phyloP scores from a whole-genome alignment of 1,140 invertebrate genomes.

The Homalodisca vitripennis region DNA sequence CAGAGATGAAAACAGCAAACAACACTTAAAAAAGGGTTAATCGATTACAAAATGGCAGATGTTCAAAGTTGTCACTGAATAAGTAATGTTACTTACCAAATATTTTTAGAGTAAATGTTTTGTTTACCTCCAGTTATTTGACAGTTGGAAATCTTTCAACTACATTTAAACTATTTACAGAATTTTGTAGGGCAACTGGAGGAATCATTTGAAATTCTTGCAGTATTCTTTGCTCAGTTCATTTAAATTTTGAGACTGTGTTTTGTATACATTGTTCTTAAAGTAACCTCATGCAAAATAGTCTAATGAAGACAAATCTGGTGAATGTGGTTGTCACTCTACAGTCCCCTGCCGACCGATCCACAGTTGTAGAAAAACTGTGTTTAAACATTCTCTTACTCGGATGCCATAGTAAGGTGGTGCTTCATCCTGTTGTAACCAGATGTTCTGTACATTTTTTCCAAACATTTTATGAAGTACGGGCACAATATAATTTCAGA shows the following conservation, averaged over 20 bases:
- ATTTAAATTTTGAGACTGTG: too few relatives aligned
- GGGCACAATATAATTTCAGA: background rate
- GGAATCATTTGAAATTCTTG: constrained; percentile 6
- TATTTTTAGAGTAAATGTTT: too few relatives aligned
- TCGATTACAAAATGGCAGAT: constrained; percentile 1
- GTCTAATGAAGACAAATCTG: too few relatives aligned
- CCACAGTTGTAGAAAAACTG: background rate
- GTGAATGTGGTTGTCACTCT: background rate
- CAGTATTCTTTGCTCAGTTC: constrained; percentile 15
- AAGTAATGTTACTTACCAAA: background rate
- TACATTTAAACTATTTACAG: background rate
- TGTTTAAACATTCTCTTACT: background rate
- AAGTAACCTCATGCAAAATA: too few relatives aligned
- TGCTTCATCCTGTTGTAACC: constrained; percentile 5
- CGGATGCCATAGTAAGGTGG: background rate
- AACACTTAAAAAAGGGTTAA: background rate
- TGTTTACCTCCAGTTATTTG: constrained; percentile 7
- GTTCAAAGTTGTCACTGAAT: background rate
- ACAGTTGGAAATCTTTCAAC: background rate
- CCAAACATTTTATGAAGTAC: background rate
- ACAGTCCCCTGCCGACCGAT: background rate
- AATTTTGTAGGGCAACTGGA: too few relatives aligned
- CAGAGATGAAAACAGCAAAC: background rate
- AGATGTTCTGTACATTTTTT: constrained; percentile 2
- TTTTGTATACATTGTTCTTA: too few relatives aligned